Evolutionary conservation across 2,113 vertebrate species (phyloP).

Genomic region (Ptychochromis oligacanthus): DNA sequence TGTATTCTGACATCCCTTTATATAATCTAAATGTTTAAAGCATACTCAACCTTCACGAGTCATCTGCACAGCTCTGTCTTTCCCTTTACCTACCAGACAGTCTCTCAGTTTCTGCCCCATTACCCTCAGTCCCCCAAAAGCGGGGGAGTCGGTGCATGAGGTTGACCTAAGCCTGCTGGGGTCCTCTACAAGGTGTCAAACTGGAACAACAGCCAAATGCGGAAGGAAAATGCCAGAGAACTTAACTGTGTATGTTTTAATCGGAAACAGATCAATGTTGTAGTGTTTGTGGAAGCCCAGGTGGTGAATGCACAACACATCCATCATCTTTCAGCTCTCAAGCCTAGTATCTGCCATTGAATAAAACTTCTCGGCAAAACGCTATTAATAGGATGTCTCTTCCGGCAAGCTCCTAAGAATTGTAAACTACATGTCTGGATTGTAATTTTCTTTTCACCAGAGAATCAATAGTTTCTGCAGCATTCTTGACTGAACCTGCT

Average conservation of each 20-base stretch:
- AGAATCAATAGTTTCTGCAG: constrained; percentile 71
- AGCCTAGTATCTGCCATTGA: neutral
- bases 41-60: neutral
- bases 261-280: constrained; percentile 16
- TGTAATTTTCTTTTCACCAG: constrained; percentile 71
- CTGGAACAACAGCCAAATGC: constrained; percentile 4
- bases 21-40: neutral
- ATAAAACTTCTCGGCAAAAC: constrained; percentile 24
- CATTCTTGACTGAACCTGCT: constrained; percentile 66
- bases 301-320: constrained; percentile 51
- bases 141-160: neutral
- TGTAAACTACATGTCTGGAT: constrained; percentile 73
- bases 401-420: constrained; percentile 50
- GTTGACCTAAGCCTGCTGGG: neutral
- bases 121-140: neutral
- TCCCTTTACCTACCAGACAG: neutral
- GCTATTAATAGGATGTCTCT: constrained; percentile 40
- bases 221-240: neutral
- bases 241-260: constrained; percentile 38
- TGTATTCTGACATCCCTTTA: neutral
- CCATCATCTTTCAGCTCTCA: constrained; percentile 44
- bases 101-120: neutral
- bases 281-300: constrained; percentile 55
- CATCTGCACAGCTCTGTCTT: neutral
- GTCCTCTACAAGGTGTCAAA: constrained; percentile 4